Evolutionary conservation across 2,888 invertebrate species (phyloP), one percentile per base, ranked within the genome.

Genomic region (Criorhina ranunculi): DNA sequence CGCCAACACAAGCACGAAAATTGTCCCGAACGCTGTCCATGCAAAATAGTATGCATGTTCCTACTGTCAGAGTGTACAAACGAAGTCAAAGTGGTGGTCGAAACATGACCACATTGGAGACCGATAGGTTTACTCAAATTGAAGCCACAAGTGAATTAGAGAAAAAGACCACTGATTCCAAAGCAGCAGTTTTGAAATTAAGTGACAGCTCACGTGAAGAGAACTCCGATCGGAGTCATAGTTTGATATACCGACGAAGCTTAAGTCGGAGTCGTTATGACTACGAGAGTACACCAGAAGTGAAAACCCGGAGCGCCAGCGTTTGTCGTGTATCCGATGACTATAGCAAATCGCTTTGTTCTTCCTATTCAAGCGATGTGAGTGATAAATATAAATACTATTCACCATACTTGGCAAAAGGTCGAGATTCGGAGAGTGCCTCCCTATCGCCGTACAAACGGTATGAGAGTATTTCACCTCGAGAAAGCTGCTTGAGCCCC

Each of bases 1-100:
- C 95, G 87, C 94, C 95, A 1, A 94, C 94, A 81, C 95, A 95
- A 92, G 95, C 95, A 33, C 93, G 94, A 88, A 93, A 93, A 88
- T 90, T 95, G 87, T 94, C 95, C 77, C 93, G 95, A 88, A 95
- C 95, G 75, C 92, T 95, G 55, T 91, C 92, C 57, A 91, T 92
- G 73, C 92, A 92, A 87, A 90, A 89, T 78, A 87, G 89, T 42
- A 79, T 77, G 11, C 82, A 87, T 3, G 86, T 87, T 0, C 51
- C 87, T 5, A 69, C 85, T 2, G 86, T 88, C 0, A 89, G 89
- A 77, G 75, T 89, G 0, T 91, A 90, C 76, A 92, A 91, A 49
- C 90, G 92, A n/a, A 92, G 92, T 67, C 90, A 93, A 91, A 91
- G 92, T 90, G 87, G 93, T 90, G 88, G 93, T 87, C 87, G 93